A percentile compares a stretch with the other conserved stretches of the same genome.
Conservation (phyloP, 2,113 vertebrate species). For the Epinephelus lanceolatus region DNA sequence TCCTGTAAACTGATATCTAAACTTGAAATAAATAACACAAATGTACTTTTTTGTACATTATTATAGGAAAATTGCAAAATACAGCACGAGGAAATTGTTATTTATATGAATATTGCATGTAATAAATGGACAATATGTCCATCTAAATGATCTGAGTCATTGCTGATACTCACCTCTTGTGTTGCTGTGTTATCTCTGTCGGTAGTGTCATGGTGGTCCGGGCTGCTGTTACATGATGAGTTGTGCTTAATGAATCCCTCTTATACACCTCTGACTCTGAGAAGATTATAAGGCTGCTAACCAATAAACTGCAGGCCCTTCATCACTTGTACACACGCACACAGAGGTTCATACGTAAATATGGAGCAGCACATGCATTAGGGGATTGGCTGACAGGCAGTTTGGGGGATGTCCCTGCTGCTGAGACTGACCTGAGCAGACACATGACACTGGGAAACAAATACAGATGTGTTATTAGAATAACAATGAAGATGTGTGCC, state of each 20-base stretch:
- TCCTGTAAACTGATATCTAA: not conserved
- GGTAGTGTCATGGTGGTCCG: not conserved
- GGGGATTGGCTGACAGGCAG: conserved; percentile 21
- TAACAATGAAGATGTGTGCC: not conserved
- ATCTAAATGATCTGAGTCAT: not conserved
- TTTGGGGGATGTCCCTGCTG: not conserved
- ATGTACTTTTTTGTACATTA: no score
- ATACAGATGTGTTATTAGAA: not conserved
- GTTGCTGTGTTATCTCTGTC: not conserved
- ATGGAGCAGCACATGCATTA: conserved; percentile 4
- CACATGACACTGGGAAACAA: not conserved
- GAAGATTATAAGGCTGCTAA: conserved; percentile 61
- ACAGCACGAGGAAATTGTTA: no score
- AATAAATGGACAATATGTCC: no score
- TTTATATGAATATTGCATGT: no score
- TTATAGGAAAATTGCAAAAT: no score
- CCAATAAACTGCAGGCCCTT: conserved; percentile 34
- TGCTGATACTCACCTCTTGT: conserved; percentile 39
- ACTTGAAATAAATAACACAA: not conserved
- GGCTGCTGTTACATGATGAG: conserved; percentile 8
- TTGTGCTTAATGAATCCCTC: conserved; percentile 15
- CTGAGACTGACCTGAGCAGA: not conserved
- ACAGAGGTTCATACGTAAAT: conserved; percentile 6
- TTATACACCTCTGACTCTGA: conserved; percentile 61
- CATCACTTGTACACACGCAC: conserved; percentile 22